A percentile compares a stretch with the other conserved stretches of the same genome.
Conservation (phyloP, 2,888 invertebrate genomes). For the Chrysolina oricalcia region DNA sequence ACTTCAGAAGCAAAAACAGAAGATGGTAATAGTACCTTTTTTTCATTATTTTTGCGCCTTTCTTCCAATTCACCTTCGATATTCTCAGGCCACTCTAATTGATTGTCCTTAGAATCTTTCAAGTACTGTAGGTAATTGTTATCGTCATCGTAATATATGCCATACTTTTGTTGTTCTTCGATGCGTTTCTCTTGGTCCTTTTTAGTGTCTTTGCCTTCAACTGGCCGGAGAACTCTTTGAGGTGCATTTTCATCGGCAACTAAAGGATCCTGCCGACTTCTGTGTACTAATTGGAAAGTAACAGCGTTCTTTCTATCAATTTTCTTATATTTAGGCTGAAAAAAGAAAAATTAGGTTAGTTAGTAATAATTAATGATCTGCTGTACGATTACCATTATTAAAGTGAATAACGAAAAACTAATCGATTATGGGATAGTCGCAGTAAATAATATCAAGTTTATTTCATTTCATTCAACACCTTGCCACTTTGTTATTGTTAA, state of each 20-base stretch:
- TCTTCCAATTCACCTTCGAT: slow-evolving; percentile 58
- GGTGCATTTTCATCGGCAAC: slow-evolving; percentile 92
- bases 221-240: slow-evolving; percentile 86
- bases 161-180: slow-evolving; percentile 88
- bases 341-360: slow-evolving; percentile 15
- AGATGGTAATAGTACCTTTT: slow-evolving; percentile 59
- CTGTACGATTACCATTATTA: slow-evolving; percentile 28
- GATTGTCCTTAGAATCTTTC: slow-evolving; percentile 76
- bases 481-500: too few relatives aligned
- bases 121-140: slow-evolving; percentile 97
- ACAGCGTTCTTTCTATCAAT: slow-evolving; percentile 94
- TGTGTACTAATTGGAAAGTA: slow-evolving; percentile 93
- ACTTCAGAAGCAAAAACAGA: slow-evolving; percentile 70
- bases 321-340: slow-evolving; percentile 71
- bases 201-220: slow-evolving; percentile 64
- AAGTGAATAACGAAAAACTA: neutral
- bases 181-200: slow-evolving; percentile 73
- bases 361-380: neutral
- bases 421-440: too few relatives aligned
- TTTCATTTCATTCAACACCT: too few relatives aligned
- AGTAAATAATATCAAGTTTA: too few relatives aligned
- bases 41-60: slow-evolving; percentile 43
- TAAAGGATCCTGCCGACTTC: slow-evolving; percentile 95
- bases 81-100: slow-evolving; percentile 73
- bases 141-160: slow-evolving; percentile 95